Evolutionary conservation across 2,888 invertebrate species (phyloP).

Genomic region (Copidosoma aretas): DNA sequence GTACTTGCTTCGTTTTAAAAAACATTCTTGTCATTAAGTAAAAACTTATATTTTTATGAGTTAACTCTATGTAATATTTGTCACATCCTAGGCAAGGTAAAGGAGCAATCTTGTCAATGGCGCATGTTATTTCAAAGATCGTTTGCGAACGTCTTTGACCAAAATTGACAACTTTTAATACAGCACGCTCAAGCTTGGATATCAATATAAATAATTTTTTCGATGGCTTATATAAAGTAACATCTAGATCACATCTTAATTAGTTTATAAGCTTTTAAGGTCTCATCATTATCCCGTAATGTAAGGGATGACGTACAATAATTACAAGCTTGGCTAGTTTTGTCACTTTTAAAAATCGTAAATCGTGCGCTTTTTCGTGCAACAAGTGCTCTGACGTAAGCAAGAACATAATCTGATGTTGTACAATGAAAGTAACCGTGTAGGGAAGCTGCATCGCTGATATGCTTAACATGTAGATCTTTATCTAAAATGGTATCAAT

Average conservation of each 20-base stretch:
- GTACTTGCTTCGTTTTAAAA: constrained; percentile 28
- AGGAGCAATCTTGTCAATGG: neutral
- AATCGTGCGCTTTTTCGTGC: constrained; percentile 19
- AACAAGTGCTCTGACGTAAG: constrained; percentile 27
- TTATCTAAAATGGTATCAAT: constrained; percentile 22
- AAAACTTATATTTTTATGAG: constrained; percentile 14
- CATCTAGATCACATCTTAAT: constrained; percentile 23
- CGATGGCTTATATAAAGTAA: constrained; percentile 17
- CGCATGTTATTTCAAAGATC: constrained; percentile 14
- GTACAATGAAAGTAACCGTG: constrained; percentile 20
- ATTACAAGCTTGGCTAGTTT: constrained; percentile 1
- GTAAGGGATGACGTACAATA: constrained; percentile 16
- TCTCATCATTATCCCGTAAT: no score
- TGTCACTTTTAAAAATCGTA: neutral
- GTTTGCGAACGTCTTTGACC: constrained; percentile 10
- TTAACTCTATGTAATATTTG: constrained; percentile 1
- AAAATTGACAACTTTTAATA: constrained; percentile 1
- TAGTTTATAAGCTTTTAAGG: constrained; percentile 19
- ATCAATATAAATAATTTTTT: constrained; percentile 12
- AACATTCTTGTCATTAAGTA: constrained; percentile 33
- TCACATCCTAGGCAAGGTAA: constrained; percentile 27
- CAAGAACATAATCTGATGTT: constrained; percentile 22
- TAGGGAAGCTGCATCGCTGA: neutral
- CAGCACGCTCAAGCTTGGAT: constrained; percentile 11
- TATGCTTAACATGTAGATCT: neutral